Conservation (phyloP, 2,797 vertebrate species). For the Peromyscus nudipes region DNA sequence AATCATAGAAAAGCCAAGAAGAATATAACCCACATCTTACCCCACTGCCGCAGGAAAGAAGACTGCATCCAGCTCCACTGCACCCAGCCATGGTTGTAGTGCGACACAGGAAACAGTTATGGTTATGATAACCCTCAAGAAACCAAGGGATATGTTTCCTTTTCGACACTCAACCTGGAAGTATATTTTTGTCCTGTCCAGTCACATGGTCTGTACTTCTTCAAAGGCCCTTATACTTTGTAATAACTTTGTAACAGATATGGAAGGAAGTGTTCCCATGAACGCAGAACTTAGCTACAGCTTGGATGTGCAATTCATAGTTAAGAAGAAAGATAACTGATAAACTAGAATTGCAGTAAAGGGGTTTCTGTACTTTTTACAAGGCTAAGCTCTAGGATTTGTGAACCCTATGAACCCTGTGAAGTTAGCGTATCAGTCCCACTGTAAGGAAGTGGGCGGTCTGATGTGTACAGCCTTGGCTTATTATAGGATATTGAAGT, state of each 20-base stretch:
- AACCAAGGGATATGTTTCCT: slow-evolving; percentile 22
- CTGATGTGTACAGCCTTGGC: background rate
- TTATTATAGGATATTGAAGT: slow-evolving; percentile 39
- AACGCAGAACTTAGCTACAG: background rate
- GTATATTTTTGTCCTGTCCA: slow-evolving; percentile 31
- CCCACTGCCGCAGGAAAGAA: background rate
- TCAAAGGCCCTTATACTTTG: background rate
- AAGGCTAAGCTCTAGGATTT: slow-evolving; percentile 30
- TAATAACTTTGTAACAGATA: slow-evolving; percentile 43
- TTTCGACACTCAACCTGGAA: background rate
- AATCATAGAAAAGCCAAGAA: background rate
- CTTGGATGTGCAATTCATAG: background rate
- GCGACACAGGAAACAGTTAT: background rate
- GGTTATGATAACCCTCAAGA: background rate
- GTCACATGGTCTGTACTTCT: background rate
- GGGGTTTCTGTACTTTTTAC: background rate
- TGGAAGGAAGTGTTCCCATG: background rate
- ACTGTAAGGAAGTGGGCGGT: background rate
- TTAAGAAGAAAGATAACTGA: slow-evolving; percentile 41
- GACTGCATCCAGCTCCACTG: background rate
- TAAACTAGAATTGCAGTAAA: background rate
- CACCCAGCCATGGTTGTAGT: background rate
- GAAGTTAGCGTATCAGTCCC: slow-evolving; percentile 9
- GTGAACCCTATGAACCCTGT: slow-evolving; percentile 3
- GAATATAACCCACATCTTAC: background rate